These are phyloP conservation scores for Chaenocephalus aceratus DNA, from an alignment of 2,113 vertebrate species.

Conservation along the genomic window DNA sequence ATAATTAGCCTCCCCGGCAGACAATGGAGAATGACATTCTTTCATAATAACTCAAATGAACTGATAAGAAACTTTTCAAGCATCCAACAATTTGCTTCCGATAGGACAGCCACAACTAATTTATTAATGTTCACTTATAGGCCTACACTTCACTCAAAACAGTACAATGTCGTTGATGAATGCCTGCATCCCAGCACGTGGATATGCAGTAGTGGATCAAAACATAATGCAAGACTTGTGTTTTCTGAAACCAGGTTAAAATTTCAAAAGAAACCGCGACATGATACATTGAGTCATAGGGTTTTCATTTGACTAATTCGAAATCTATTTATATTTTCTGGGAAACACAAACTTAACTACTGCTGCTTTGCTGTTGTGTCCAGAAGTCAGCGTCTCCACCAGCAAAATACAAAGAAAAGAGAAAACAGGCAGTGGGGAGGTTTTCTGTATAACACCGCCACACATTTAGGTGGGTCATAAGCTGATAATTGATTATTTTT, in stretches of 20 bases:
- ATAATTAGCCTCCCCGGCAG: conserved; percentile 82
- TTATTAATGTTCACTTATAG: conserved; percentile 35
- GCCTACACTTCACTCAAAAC: conserved; percentile 3
- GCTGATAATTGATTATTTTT: no score
- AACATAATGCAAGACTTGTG: not conserved
- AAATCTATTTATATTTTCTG: not conserved
- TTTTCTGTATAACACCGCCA: no score
- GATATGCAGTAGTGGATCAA: conserved; percentile 10
- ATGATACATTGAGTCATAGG: not conserved
- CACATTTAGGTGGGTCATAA: no score
- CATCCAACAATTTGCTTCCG: conserved; percentile 53
- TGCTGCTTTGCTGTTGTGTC: no score
- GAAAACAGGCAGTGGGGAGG: no score
- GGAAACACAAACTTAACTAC: not conserved
- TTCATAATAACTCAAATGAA: conserved; percentile 76
- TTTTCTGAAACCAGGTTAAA: not conserved
- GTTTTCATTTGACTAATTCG: not conserved
- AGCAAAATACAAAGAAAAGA: not conserved
- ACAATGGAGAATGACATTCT: conserved; percentile 76
- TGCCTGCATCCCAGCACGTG: conserved; percentile 1
- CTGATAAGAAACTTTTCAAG: conserved; percentile 80
- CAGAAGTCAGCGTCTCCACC: no score
- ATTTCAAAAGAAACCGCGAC: not conserved
- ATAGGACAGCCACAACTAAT: conserved; percentile 44
- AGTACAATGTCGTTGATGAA: conserved; percentile 7